phyloP scores from a whole-genome alignment of 2,113 vertebrate species.

The Apistogramma diplotaenia region DNA sequence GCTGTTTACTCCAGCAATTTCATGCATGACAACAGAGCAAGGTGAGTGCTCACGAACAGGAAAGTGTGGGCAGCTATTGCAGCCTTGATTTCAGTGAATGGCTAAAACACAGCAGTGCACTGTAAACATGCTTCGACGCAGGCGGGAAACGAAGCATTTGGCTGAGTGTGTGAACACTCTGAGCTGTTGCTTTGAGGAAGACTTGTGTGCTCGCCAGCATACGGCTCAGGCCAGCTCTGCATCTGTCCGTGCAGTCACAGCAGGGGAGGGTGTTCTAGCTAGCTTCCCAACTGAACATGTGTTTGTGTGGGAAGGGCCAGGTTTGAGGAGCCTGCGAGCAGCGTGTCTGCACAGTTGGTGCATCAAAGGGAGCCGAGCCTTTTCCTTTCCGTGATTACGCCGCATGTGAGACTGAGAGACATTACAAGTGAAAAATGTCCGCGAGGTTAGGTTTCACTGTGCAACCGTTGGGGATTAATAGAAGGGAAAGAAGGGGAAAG shows the following conservation, averaged over 20 bases:
- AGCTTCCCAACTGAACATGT: slow-evolving; percentile 30
- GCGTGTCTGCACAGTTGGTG: slow-evolving; percentile 18
- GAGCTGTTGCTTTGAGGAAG: slow-evolving; percentile 23
- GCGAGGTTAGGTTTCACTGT: not conserved
- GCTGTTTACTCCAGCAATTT: not conserved
- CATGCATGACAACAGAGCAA: not conserved
- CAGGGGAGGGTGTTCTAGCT: not conserved
- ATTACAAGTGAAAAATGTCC: not conserved
- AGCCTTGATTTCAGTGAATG: not conserved
- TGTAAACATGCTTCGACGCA: not conserved
- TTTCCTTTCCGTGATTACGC: slow-evolving; percentile 6
- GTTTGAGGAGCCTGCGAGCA: not conserved
- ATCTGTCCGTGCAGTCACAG: slow-evolving; percentile 31
- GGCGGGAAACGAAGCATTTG: slow-evolving; percentile 6
- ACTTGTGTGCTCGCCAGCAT: slow-evolving; percentile 24
- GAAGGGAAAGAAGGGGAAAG: not conserved
- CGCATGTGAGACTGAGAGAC: not conserved
- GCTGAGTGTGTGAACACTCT: not conserved
- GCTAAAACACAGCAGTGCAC: not conserved
- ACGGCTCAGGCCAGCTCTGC: slow-evolving; percentile 46
- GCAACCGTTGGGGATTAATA: not conserved
- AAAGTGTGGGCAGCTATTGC: not conserved
- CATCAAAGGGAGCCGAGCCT: slow-evolving; percentile 15
- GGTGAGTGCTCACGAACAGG: not conserved
- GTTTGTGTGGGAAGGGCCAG: slow-evolving; percentile 47